Conservation (phyloP, 2,888 invertebrate genomes). For the Macrosiphum euphorbiae region DNA sequence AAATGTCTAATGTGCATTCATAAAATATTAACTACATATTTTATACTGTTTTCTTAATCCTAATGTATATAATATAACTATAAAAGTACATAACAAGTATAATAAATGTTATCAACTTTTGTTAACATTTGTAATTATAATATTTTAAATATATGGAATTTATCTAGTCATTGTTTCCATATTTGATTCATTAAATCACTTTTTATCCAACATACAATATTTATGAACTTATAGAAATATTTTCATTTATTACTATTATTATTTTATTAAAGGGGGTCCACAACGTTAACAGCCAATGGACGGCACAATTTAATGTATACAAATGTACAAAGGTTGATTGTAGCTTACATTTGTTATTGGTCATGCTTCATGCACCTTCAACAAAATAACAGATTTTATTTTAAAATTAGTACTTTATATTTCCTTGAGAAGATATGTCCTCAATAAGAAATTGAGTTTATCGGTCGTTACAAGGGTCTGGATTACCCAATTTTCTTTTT, state of each 20-base stretch:
- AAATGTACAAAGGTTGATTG: background rate
- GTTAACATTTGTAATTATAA: background rate
- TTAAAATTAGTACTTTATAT: background rate
- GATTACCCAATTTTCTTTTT: background rate
- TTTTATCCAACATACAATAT: background rate
- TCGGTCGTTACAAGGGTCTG: background rate
- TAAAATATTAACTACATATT: slow-evolving; percentile 30
- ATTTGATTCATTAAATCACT: background rate
- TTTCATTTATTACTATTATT: background rate
- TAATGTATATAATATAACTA: background rate
- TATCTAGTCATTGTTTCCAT: background rate
- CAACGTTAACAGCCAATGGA: background rate
- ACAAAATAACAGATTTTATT: background rate
- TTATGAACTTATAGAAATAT: background rate
- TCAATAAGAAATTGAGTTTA: background rate
- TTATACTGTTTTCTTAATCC: background rate
- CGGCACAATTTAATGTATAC: background rate
- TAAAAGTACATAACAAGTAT: background rate
- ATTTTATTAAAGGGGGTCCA: background rate
- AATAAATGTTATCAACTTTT: background rate
- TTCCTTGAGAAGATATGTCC: background rate
- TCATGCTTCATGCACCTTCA: background rate
- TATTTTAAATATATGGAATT: background rate
- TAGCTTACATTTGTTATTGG: background rate
- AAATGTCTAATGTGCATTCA: slow-evolving; percentile 16